Percentiles rank a stretch among this genome's conserved stretches.
Conservation (phyloP, 2,888 invertebrate genomes). For the Xylocampa areola region DNA sequence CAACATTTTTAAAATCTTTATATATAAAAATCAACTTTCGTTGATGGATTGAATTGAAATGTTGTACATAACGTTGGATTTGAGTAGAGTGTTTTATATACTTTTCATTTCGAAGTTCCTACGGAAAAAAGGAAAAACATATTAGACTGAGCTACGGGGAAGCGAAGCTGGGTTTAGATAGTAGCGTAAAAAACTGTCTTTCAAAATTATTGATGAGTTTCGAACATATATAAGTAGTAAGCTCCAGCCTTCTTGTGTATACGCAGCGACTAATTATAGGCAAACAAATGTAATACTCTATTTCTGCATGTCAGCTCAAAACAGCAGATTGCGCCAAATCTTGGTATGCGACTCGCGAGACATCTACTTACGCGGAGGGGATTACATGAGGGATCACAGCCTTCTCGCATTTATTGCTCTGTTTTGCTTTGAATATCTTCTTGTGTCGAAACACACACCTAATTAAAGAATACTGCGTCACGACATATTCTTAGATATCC, state of each 20-base stretch:
- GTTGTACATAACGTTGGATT: too few species aligned
- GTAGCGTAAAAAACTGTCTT: too few species aligned
- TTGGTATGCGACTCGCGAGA: background rate
- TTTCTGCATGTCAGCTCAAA: slow-evolving; percentile 14
- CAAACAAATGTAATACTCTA: slow-evolving; percentile 17
- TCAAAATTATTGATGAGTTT: too few species aligned
- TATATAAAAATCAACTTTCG: background rate
- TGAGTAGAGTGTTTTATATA: too few species aligned
- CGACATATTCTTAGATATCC: slow-evolving; percentile 16
- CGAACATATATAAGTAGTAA: too few species aligned
- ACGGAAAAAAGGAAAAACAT: too few species aligned
- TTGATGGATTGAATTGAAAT: too few species aligned
- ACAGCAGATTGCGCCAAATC: slow-evolving; percentile 8
- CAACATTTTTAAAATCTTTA: too few species aligned
- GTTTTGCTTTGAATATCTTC: slow-evolving; percentile 38
- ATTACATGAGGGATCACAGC: slow-evolving; percentile 69
- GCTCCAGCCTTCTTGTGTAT: too few species aligned
- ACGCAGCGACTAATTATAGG: slow-evolving; percentile 1
- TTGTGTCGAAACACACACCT: slow-evolving; percentile 13
- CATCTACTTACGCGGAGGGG: slow-evolving; percentile 20
- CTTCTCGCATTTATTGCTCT: slow-evolving; percentile 64
- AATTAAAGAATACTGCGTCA: slow-evolving; percentile 21
- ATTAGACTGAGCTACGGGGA: too few species aligned
- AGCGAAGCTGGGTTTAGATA: too few species aligned
- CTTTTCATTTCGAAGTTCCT: too few species aligned